Evolutionary conservation across 1,140 invertebrate species (phyloP).

Genomic region (Solen grandis): DNA sequence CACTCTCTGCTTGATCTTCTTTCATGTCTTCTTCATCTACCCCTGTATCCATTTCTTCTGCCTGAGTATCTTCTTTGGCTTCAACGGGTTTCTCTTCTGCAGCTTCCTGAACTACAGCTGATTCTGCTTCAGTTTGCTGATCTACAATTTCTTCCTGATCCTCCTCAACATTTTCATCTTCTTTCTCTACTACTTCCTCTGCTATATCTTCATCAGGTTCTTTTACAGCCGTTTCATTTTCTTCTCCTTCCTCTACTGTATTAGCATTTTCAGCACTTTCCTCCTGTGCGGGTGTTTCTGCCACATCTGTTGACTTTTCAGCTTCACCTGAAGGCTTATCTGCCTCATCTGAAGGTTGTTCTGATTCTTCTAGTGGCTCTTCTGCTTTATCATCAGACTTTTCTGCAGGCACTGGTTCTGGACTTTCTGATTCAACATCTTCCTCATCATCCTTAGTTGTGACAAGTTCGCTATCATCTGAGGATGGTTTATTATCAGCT

Average conservation of each 20-base stretch:
- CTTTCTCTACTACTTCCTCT: conserved; percentile 13
- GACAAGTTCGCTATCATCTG: background rate
- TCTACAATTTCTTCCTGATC: background rate
- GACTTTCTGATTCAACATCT: conserved; percentile 26
- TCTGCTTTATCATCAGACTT: conserved; percentile 19
- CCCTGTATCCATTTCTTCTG: conserved; percentile 49
- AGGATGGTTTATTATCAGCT: background rate
- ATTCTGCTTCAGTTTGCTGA: conserved; percentile 23
- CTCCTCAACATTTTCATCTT: conserved; percentile 17
- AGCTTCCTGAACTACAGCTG: conserved; percentile 9
- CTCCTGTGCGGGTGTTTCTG: conserved; percentile 42
- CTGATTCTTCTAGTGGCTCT: conserved; percentile 6
- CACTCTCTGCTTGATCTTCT: conserved; percentile 17
- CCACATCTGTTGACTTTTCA: conserved; percentile 25
- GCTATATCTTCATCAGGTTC: conserved; percentile 31
- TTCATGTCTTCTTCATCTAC: conserved; percentile 32
- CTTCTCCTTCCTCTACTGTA: conserved; percentile 3
- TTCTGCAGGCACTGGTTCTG: conserved; percentile 29
- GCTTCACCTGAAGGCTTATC: conserved; percentile 19
- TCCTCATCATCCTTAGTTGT: conserved; percentile 20
- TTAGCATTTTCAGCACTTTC: conserved; percentile 41
- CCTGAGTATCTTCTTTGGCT: conserved; percentile 5
- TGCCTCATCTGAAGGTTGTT: background rate
- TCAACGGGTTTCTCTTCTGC: conserved; percentile 17
- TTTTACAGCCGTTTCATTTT: conserved; percentile 2